These are phyloP conservation scores for Melanerpes aurifrons DNA, from an alignment of 2,113 vertebrate genomes.

Conservation along the genomic window DNA sequence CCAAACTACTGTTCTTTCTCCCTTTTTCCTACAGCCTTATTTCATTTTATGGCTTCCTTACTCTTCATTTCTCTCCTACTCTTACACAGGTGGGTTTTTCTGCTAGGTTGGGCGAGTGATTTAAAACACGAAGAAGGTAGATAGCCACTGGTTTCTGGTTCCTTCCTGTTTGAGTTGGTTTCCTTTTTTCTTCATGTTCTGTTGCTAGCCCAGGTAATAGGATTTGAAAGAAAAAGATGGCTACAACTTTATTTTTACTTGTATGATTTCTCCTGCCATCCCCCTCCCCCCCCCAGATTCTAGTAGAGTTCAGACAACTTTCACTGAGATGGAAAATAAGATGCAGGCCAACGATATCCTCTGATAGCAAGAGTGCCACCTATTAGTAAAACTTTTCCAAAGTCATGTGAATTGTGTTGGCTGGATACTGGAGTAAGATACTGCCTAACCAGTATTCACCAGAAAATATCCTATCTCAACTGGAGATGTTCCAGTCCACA, in stretches of 20 bases:
- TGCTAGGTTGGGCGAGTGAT: neutral
- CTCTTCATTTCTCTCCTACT: neutral
- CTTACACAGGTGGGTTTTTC: neutral
- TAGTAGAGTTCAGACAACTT: neutral
- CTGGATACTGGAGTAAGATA: neutral
- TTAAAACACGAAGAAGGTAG: neutral
- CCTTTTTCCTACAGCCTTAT: neutral
- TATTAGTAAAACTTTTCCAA: neutral
- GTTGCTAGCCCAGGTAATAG: neutral
- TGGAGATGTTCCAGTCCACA: neutral
- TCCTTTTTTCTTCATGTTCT: neutral
- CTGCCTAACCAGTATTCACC: neutral
- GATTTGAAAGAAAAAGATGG: neutral
- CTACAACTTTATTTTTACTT: neutral
- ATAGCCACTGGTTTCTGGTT: neutral
- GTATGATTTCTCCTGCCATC: neutral
- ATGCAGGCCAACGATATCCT: fast-evolving
- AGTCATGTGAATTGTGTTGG: neutral
- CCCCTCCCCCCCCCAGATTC: neutral
- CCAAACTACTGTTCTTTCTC: neutral
- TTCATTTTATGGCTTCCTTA: neutral
- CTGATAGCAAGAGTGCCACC: neutral
- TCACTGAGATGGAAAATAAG: neutral
- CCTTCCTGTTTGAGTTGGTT: neutral
- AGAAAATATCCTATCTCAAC: neutral